Evolutionary conservation across 1,140 invertebrate genomes (phyloP).

Genomic region (Caenorhabditis tropicalis): DNA sequence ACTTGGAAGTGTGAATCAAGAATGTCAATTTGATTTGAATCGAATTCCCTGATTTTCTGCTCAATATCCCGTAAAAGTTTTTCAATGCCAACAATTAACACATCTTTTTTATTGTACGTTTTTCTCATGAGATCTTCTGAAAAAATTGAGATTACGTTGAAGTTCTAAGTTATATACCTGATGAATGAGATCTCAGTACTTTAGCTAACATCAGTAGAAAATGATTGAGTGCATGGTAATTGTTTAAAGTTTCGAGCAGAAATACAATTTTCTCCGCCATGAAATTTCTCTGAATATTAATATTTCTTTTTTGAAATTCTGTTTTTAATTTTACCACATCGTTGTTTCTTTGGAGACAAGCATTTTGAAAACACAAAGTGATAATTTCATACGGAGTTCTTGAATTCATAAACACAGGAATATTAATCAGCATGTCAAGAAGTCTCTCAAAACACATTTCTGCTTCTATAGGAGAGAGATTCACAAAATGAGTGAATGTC

Average conservation of each 20-base stretch:
- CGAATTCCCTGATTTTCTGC: background rate
- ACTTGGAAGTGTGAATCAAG: slow-evolving; percentile 8
- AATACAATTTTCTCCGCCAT: background rate
- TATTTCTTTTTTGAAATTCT: too few species aligned
- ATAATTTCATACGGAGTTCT: slow-evolving; percentile 1
- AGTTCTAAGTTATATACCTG: background rate
- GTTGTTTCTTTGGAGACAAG: background rate
- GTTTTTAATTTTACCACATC: background rate
- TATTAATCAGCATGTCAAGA: background rate
- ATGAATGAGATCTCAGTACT: background rate
- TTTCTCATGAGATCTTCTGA: slow-evolving; percentile 7
- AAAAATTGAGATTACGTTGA: background rate
- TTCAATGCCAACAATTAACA: background rate
- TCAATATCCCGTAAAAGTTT: background rate
- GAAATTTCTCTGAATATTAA: background rate
- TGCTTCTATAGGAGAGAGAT: background rate
- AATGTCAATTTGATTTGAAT: background rate
- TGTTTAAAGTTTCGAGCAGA: background rate
- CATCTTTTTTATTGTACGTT: background rate
- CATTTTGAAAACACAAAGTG: background rate
- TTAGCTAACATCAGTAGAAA: background rate
- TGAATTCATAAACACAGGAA: background rate
- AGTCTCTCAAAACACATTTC: background rate
- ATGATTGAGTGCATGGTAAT: background rate
- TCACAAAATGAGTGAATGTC: background rate